Base-by-base conservation (phyloP, 2,113 vertebrate species). In the Stigmatopora nigra region DNA sequence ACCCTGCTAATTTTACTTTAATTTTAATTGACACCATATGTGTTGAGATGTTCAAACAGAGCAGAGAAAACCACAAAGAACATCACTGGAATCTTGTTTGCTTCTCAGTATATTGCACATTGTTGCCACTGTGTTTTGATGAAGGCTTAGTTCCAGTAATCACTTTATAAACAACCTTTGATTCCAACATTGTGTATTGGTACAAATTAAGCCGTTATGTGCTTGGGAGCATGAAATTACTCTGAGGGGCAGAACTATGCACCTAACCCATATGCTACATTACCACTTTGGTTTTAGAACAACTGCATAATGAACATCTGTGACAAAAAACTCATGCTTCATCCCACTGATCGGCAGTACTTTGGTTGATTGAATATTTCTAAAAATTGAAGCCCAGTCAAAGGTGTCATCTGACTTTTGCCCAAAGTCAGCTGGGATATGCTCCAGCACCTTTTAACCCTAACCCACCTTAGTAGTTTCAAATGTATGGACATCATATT, bases 11-110 rank as follows among this genome's bases (percentile, higher is more conserved):
- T 76, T 69, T 55, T 60, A 65, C 62, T 67, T 22, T 62, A 46
- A 56, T 64, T 60, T 59, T 78, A 73, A 80, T 71, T 62, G 61
- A 61, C 66, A 79, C 46, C 69, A 68, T 63, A 57, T 69, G 71
- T 65, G 74, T 55, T n/a, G 67, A 69, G 53, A 58, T 67, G 76
- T 67, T 69, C 63, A 63, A 69, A 52, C 20, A 52, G 22, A 76
- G 70, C 70, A 71, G 60, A 22, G 67, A 74, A 73, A 59, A 59
- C 68, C 35, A 61, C n/a, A n/a, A 61, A 65, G 73, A 79, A 70
- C 65, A 68, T 73, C 64, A 56, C 20, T 65, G 61, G 35, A 41
- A 59, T 47, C 64, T 49, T 63, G 38, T 67, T 61, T 64, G 19
- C 63, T 63, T 59, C 53, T 75, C 66, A 72, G 64, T 41, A 58